Base-by-base conservation (phyloP, 1,140 invertebrate species). In the Myzus persicae region DNA sequence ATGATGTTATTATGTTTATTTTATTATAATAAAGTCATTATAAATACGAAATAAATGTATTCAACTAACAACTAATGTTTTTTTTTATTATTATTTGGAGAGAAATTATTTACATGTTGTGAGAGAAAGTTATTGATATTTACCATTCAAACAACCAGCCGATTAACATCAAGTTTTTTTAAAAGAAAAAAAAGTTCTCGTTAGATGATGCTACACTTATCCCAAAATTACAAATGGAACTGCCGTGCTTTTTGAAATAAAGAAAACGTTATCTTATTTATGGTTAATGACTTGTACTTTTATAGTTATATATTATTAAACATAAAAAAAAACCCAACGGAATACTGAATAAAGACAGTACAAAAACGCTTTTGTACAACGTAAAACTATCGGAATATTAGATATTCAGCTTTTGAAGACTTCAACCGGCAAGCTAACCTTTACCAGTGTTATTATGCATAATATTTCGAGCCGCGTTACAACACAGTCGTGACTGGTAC, bases 281-380 rank as follows among this genome's bases (percentile, higher is more conserved):
- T 44, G 42, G 84, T 85, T 85, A 85, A 85, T 85, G 42, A 85
- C 84, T 85, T 44, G 40, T 44, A 40, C 26, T 85, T 85, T 85
- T 85, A 84, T 42, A 51, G 48, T 51, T 51, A 51, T 51, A 51
- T 51, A 51, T 51, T 51, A 51, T 51, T 22, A 7, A 24, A 42
- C n/a, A n/a, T 18, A n/a, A 76, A 76, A 59, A 67, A 76, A 76
- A 18, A 11, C n/a, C 14, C n/a, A n/a, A n/a, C 59, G 14, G 31
- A 76, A 51, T n/a, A n/a, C 48, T 22, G 20, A 76, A 76, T 18
- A 76, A 76, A 76, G 59, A 36, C 6, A n/a, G 59, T n/a, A 76
- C 31, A n/a, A n/a, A 76, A 76, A 76, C 20, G 31, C 20, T 76
- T 59, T 76, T n/a, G 59, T 6, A 3, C 59, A 1, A n/a, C 59